Evolutionary conservation across 2,888 invertebrate genomes (phyloP).

Genomic region (Vanessa cardui): DNA sequence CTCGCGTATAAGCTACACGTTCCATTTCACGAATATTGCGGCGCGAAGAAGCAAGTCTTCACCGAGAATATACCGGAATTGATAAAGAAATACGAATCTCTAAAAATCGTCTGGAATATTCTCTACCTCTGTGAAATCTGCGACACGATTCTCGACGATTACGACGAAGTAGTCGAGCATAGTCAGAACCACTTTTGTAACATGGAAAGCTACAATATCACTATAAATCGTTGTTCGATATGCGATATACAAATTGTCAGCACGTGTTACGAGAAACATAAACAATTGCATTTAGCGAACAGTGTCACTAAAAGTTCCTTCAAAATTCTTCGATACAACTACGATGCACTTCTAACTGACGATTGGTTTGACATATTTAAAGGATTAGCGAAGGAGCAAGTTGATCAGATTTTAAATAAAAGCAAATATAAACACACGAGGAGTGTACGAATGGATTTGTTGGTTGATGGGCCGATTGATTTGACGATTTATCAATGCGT

Average conservation of each 20-base stretch:
- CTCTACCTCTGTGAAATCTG: slow-evolving; percentile 55
- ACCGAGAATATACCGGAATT: slow-evolving; percentile 47
- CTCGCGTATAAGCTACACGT: slow-evolving; percentile 49
- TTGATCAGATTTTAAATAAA: slow-evolving; percentile 47
- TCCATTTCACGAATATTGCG: slow-evolving; percentile 47
- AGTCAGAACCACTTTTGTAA: slow-evolving; percentile 53
- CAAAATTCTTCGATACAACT: slow-evolving; percentile 52
- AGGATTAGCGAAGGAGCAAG: slow-evolving; percentile 45
- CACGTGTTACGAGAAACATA: slow-evolving; percentile 49
- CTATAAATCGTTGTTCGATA: slow-evolving; percentile 47
- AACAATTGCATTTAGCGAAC: slow-evolving; percentile 32
- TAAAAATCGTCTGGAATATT: slow-evolving; percentile 58
- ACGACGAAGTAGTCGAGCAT: slow-evolving; percentile 60
- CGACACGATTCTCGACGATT: slow-evolving; percentile 50
- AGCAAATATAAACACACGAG: slow-evolving; percentile 51
- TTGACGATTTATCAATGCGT: slow-evolving; percentile 52
- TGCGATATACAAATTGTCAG: slow-evolving; percentile 57
- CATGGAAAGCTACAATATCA: slow-evolving; percentile 40
- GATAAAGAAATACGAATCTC: slow-evolving; percentile 53
- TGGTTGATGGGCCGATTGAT: slow-evolving; percentile 48
- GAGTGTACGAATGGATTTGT: slow-evolving; percentile 47
- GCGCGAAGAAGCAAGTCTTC: not conserved
- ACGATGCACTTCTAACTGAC: slow-evolving; percentile 45
- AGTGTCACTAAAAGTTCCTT: slow-evolving; percentile 44
- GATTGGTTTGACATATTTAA: slow-evolving; percentile 56